Base-by-base conservation (phyloP, 2,797 vertebrate species). In the Protosalanx chinensis region DNA sequence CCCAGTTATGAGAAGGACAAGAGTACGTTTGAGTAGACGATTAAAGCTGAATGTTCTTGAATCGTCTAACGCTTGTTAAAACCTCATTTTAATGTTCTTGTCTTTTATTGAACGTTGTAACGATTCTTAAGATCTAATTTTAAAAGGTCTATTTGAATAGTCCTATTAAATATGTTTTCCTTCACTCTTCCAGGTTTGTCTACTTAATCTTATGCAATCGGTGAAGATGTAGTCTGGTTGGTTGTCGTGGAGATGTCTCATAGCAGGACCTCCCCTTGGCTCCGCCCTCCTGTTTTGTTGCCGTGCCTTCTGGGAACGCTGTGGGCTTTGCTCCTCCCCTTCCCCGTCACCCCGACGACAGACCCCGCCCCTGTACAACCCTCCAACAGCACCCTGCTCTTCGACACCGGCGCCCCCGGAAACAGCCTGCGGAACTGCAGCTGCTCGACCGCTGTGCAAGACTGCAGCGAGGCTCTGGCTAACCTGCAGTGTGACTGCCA, bases 401-500 rank as follows among this genome's bases (percentile, higher is more conserved):
- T 91, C 1, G 79, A 85, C 77, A 79, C 83, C 16, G 67, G 72
- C 6, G 6, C 64, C n/a, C 76, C 82, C 1, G 59, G 75, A 15
- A 63, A 63, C 81, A 77, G 77, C 78, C 74, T 92, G 70, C 81
- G 87, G 41, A 90, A 87, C 81, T 92, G 91, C 85, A 91, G 86
- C 83, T 92, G 91, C 71, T 67, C 80, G 0, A 3, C 37, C 0
- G 67, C 58, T 1, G 3, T 90, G 18, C 73, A 0, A 15, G 83
- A 86, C 74, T 92, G 91, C 13, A 70, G 88, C 16, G 81, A 88
- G 64, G 74, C 79, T 2, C 74, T 84, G 56, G 90, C 89, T 30
- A 87, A 88, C 75, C 73, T 86, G 5, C 72, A 82, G 67, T 92
- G 90, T 79, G 80, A 79, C 71, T 92, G 91, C 64, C 80, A 68